Evolutionary conservation across 53 echinoderm and acorn worm species (phyloP).

Genomic region (Holothuria scabra): DNA sequence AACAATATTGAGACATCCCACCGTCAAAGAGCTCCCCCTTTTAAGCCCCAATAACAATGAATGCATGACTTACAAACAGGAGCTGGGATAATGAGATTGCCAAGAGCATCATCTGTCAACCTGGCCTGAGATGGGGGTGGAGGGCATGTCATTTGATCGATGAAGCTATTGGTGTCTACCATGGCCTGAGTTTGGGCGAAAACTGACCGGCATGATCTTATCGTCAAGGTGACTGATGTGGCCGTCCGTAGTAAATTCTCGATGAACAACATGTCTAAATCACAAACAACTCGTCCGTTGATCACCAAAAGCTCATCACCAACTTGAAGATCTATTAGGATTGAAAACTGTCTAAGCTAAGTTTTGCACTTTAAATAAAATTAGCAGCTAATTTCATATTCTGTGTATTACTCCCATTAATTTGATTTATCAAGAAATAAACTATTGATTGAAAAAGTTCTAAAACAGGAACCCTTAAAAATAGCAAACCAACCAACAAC

Average conservation of each 20-base stretch:
- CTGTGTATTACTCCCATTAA: too few relatives aligned
- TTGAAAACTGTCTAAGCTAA: too few relatives aligned
- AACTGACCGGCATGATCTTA: slow-evolving; percentile 88
- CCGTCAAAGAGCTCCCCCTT: too few relatives aligned
- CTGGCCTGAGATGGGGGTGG: slow-evolving; percentile 92
- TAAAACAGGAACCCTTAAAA: too few relatives aligned
- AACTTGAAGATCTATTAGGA: slow-evolving; percentile 77
- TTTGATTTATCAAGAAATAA: too few relatives aligned
- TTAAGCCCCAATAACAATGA: too few relatives aligned
- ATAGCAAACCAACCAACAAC: too few relatives aligned
- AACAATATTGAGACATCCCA: too few relatives aligned
- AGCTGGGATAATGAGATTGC: slow-evolving; percentile 85
- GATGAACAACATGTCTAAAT: slow-evolving; percentile 96
- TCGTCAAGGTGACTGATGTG: slow-evolving; percentile 81
- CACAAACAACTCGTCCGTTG: slow-evolving; percentile 88
- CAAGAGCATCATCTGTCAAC: slow-evolving; percentile 89
- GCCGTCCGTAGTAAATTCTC: slow-evolving; percentile 78
- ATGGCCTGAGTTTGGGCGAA: slow-evolving; percentile 91
- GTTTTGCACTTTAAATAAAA: background rate
- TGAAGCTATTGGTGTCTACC: slow-evolving; percentile 92
- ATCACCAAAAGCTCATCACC: slow-evolving; percentile 94
- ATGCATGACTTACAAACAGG: slow-evolving; percentile 50
- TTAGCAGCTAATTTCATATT: too few relatives aligned
- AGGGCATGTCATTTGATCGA: slow-evolving; percentile 92
- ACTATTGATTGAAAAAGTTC: too few relatives aligned